Evolutionary conservation across 2,888 invertebrate species (phyloP), one percentile per base, ranked within the genome.

Genomic region (Pandemis heparana): DNA sequence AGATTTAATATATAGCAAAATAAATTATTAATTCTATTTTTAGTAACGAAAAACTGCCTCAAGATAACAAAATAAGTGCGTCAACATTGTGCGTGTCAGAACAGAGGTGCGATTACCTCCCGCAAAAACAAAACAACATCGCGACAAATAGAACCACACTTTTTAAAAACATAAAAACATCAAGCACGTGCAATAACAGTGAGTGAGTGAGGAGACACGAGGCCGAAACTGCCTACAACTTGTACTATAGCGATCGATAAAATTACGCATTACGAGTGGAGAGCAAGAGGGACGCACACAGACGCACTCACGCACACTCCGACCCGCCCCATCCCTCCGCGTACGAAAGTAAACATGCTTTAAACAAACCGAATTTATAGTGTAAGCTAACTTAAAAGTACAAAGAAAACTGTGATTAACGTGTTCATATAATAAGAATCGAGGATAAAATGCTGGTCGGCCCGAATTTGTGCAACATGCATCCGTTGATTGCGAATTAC

Each of bases 291-390:
- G 81, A 82, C 80, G 82, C 83, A 83, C 82, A 81, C 83, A 84
- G 79, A 81, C 82, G 81, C 79, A 80, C 82, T 71, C 78, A 83
- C 88, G 83, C 87, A 85, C 88, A 84, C 88, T 67, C 77, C 76
- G 87, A 75, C 82, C 75, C 83, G 77, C 87, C 77, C 79, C 77
- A 78, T 81, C 79, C 83, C 88, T 85, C 78, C 84, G 83, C 85
- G 82, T 85, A 83, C 85, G 89, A 88, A 91, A 90, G 88, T 90
- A 91, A 90, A 90, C 86, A 91, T 79, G 92, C 92, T 93, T 93
- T 92, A 92, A 92, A 84, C 89, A 92, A 92, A 91, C 92, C 93
- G 93, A 93, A 93, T 93, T 93, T 93, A 93, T 92, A 91, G 91
- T 79, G 78, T 91, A 89, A 90, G 88, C 79, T 82, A 86, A 85